phyloP scores from a whole-genome alignment of 1,140 invertebrate species.

The Limonius californicus region DNA sequence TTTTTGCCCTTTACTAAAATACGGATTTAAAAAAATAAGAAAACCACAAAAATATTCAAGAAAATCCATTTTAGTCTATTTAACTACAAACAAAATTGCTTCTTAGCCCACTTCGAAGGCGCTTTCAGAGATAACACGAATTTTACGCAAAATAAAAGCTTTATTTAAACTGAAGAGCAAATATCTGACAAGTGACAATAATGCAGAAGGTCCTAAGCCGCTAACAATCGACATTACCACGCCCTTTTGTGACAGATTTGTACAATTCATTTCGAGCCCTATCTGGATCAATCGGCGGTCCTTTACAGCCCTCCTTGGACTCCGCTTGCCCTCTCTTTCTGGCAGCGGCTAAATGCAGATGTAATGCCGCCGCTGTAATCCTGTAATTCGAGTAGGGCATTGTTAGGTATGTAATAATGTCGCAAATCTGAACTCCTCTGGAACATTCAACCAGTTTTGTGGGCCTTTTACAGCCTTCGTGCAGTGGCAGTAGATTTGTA shows the following conservation, averaged over 20 bases:
- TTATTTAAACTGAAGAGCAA: too few relatives aligned
- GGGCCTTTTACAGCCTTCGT: background rate
- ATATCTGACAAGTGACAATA: too few relatives aligned
- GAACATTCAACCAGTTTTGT: background rate
- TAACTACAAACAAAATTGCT: too few relatives aligned
- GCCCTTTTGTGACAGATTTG: constrained; percentile 7
- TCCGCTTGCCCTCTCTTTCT: background rate
- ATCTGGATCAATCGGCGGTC: background rate
- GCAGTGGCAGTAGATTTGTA: too few relatives aligned
- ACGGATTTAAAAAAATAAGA: too few relatives aligned
- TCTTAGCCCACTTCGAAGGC: too few relatives aligned
- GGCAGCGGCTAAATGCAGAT: background rate
- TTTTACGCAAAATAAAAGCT: too few relatives aligned
- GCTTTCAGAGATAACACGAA: too few relatives aligned
- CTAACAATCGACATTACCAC: background rate
- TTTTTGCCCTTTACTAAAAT: too few relatives aligned
- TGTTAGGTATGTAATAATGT: constrained; percentile 10
- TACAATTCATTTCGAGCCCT: constrained; percentile 1
- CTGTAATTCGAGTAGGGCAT: constrained; percentile 3
- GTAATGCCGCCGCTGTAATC: constrained; percentile 3
- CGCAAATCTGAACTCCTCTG: background rate
- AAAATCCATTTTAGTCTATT: too few relatives aligned
- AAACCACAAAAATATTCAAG: too few relatives aligned
- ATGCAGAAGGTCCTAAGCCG: too few relatives aligned
- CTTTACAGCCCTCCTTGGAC: background rate